phyloP scores from a whole-genome alignment of 2,888 invertebrate genomes.

The Leptopilina myrica region DNA sequence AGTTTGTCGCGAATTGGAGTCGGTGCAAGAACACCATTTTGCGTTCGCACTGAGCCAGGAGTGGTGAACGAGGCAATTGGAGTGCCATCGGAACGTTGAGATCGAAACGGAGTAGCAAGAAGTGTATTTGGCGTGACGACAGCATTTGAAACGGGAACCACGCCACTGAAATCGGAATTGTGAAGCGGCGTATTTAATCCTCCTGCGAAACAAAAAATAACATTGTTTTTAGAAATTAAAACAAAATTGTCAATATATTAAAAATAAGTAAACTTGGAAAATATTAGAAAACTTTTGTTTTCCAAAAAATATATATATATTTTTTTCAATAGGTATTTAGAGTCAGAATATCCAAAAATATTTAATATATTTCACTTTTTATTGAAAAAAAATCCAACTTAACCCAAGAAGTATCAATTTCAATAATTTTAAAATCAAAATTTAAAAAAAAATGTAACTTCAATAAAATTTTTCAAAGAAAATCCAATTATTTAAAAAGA shows the following conservation, averaged over 20 bases:
- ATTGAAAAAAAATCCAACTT: no score
- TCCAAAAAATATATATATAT: neutral
- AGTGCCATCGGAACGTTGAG: slow-evolving; percentile 82
- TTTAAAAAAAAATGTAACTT: no score
- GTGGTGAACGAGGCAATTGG: slow-evolving; percentile 75
- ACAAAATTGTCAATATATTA: neutral
- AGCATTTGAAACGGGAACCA: slow-evolving; percentile 84
- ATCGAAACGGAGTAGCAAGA: slow-evolving; percentile 90
- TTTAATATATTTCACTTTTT: no score
- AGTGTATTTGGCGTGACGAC: slow-evolving; percentile 94
- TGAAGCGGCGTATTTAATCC: slow-evolving; percentile 96
- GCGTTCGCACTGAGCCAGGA: slow-evolving; percentile 79
- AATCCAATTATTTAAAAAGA: no score
- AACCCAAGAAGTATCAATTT: no score
- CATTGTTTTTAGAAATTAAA: neutral
- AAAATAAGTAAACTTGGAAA: neutral
- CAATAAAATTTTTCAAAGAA: no score
- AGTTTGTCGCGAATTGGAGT: slow-evolving; percentile 94
- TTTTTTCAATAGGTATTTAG: no score
- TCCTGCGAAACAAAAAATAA: slow-evolving; percentile 76
- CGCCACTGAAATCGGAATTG: slow-evolving; percentile 91
- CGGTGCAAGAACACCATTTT: slow-evolving; percentile 77
- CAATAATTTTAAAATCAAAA: no score
- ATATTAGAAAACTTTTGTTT: neutral
- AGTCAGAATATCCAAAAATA: no score